phyloP scores from a whole-genome alignment of 2,888 invertebrate genomes.

The Coleophora flavipennella region DNA sequence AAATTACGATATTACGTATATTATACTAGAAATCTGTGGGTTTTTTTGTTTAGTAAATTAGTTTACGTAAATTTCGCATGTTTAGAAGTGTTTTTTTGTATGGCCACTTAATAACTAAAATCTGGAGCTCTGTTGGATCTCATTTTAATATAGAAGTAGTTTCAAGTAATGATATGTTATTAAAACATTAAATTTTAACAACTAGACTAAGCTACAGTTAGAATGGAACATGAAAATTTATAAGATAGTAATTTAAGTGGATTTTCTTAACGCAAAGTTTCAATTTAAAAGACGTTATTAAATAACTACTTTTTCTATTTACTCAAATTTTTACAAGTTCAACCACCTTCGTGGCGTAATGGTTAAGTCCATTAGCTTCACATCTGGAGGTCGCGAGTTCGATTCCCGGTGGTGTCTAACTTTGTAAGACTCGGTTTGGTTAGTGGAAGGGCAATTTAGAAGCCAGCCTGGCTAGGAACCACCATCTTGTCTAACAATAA shows the following conservation, averaged over 20 bases:
- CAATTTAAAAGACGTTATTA: background rate
- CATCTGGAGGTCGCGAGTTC: too few relatives aligned
- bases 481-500: too few relatives aligned
- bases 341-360: too few relatives aligned
- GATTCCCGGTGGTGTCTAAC: too few relatives aligned
- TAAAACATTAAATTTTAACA: constrained; percentile 20
- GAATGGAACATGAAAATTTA: constrained; percentile 21
- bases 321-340: too few relatives aligned
- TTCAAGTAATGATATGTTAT: constrained; percentile 27
- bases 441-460: too few relatives aligned
- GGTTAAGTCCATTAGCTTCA: too few relatives aligned
- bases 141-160: constrained; percentile 50
- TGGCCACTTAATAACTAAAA: background rate
- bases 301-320: too few relatives aligned
- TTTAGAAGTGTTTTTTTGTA: constrained; percentile 41
- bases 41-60: constrained; percentile 37
- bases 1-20: constrained; percentile 66
- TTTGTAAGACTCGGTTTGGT: too few relatives aligned
- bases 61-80: constrained; percentile 54
- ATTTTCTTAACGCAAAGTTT: constrained; percentile 14
- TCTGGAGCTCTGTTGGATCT: constrained; percentile 18
- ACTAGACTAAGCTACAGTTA: constrained; percentile 15
- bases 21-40: constrained; percentile 49
- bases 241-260: constrained; percentile 4
- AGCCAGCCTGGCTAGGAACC: too few relatives aligned